Conservation (phyloP, 2,113 vertebrate genomes). For the Pangasianodon hypophthalmus region DNA sequence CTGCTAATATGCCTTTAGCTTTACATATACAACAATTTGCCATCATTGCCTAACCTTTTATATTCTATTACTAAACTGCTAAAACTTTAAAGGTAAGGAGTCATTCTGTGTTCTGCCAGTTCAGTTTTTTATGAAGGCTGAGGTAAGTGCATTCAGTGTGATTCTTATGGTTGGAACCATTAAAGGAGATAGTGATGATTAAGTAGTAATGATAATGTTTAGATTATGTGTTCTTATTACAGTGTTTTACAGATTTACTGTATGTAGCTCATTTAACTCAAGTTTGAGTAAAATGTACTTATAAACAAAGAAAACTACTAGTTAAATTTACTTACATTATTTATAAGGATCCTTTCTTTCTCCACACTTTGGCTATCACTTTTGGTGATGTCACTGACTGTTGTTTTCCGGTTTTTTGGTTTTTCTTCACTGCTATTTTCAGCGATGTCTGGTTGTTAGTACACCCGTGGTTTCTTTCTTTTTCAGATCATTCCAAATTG, state of each 20-base stretch:
- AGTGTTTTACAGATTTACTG: too few species aligned
- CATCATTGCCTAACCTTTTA: background rate
- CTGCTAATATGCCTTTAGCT: background rate
- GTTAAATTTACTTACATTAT: background rate
- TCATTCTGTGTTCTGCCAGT: background rate
- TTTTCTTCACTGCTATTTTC: background rate
- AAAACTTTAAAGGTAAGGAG: background rate
- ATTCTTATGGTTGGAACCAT: background rate
- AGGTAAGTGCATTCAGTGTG: background rate
- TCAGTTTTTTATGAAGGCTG: background rate
- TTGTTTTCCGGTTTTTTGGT: too few species aligned
- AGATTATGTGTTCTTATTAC: background rate
- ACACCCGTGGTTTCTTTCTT: background rate
- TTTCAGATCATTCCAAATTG: background rate
- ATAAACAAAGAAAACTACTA: background rate
- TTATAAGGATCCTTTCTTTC: background rate
- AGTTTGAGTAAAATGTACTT: background rate
- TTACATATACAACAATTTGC: background rate
- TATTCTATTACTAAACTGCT: background rate
- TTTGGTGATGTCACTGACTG: background rate
- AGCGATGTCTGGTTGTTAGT: background rate
- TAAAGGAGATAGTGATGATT: background rate
- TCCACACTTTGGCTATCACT: background rate
- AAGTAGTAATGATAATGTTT: background rate
- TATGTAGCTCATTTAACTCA: background rate